Base-by-base conservation (phyloP, 2,113 vertebrate species). In the Tricholaema leucomelas region DNA sequence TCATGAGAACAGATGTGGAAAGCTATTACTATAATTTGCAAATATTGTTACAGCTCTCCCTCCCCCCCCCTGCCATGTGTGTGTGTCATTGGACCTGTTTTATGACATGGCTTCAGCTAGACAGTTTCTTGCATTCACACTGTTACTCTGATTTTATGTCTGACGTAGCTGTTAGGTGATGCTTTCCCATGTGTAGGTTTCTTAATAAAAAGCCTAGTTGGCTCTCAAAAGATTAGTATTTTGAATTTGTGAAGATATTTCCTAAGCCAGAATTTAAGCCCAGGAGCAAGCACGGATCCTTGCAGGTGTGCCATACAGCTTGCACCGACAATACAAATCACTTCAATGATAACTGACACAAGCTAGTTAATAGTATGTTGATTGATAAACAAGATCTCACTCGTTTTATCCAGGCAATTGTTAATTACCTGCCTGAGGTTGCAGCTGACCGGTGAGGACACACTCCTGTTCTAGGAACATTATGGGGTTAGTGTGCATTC, bases 1-100 rank as follows among this genome's bases (percentile, higher is more conserved):
- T 93, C 65, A 28, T 11, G 54, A 82, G 91, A 94, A 93, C 87
- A 95, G 93, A 92, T 94, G 92, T 92, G 88, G 67, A 85, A 93
- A 94, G 91, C 92, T 75, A 92, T 96, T 92, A 93, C 82, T 94
- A 91, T 93, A 94, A 94, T 95, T 94, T 94, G 87, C 75, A 89
- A 95, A 93, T 95, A 96, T 93, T 91, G 87, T 91, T 95, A 76
- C 23, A 50, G 48, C 23, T 12, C 12, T 12, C 48, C 23, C 48
- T 13, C 48, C 6, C 48, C 72, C 46, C 81, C 55, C 72, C 52
- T 16, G 7, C 42, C 42, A 18, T 44, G 91, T 87, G 80, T 64
- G 72, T 89, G 42, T 94, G 87, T 88, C 85, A 85, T 31, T 89
- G 91, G 85, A 91, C 91, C 48, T 80, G 79, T 92, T 90, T 92